phyloP scores from a whole-genome alignment of 2,113 vertebrate genomes.

The Lepus europaeus region DNA sequence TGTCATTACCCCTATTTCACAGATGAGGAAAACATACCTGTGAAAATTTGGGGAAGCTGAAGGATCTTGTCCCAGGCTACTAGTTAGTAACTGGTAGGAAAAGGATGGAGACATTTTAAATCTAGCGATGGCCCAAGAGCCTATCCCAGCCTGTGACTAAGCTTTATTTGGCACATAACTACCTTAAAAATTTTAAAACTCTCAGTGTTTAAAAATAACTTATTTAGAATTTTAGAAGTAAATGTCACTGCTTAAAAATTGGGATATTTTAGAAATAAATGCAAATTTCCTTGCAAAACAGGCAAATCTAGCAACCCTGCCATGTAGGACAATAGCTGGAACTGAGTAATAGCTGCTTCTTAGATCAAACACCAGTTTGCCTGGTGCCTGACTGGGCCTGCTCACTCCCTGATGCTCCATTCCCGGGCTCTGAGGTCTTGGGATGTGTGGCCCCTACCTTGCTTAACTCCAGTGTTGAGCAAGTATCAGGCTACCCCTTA shows the following conservation, averaged over 20 bases:
- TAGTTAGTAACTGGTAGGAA: no score
- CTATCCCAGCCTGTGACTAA: no score
- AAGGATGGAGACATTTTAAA: not conserved
- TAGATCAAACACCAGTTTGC: not conserved
- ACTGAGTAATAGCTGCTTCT: not conserved
- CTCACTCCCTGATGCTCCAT: accelerated
- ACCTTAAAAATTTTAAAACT: not conserved
- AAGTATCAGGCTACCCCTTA: not conserved
- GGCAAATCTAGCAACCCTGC: not conserved
- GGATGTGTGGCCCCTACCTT: accelerated
- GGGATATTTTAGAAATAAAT: not conserved
- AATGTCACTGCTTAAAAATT: not conserved
- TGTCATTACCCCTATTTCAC: not conserved
- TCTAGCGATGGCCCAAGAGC: not conserved
- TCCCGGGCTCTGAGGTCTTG: not conserved
- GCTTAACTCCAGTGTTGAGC: not conserved
- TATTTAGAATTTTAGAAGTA: not conserved
- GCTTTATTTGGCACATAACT: not conserved
- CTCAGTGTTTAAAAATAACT: not conserved
- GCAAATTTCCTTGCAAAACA: not conserved
- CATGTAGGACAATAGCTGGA: not conserved
- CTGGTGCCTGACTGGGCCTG: not conserved
- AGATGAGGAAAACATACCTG: not conserved
- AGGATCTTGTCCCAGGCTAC: not conserved
- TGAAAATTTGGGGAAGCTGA: not conserved